phyloP scores from a whole-genome alignment of 2,797 vertebrate species.

The Pangasius krempfi region DNA sequence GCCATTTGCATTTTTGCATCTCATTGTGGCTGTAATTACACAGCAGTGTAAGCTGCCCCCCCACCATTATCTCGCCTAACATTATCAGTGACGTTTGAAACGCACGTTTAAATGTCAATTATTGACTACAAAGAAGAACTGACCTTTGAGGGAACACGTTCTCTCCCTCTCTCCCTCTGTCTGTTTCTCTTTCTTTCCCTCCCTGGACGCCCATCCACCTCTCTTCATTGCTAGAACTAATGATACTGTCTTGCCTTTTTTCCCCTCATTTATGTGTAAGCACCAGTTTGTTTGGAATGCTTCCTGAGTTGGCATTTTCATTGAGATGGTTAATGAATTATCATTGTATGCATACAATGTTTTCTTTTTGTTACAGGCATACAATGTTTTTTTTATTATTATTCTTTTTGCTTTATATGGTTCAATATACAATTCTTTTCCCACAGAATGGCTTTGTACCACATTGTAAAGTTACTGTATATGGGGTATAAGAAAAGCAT shows the following conservation, averaged over 20 bases:
- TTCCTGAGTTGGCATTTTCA: conserved; percentile 45
- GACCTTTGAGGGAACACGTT: conserved; percentile 90
- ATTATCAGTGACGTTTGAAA: conserved; percentile 92
- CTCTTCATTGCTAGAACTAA: conserved; percentile 55
- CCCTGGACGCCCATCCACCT: conserved; percentile 48
- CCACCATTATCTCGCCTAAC: conserved; percentile 86
- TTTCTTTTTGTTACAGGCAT: not conserved
- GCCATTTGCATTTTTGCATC: conserved; percentile 99
- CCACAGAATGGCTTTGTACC: not conserved
- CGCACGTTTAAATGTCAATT: conserved; percentile 98
- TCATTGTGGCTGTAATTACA: conserved; percentile 96
- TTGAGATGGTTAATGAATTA: conserved; percentile 41
- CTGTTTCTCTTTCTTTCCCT: conserved; percentile 65
- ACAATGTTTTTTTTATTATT: not conserved
- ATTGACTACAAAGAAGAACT: conserved; percentile 90
- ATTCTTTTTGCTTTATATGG: not conserved
- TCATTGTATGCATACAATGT: not conserved
- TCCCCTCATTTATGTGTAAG: conserved; percentile 28
- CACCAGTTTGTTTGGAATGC: conserved; percentile 12
- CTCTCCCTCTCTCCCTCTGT: conserved; percentile 62
- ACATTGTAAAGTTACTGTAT: not conserved
- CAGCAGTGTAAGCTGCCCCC: conserved; percentile 86
- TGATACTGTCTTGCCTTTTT: conserved; percentile 45
- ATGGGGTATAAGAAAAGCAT: not conserved
- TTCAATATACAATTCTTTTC: not conserved